Percentiles rank a stretch among this genome's conserved stretches.
Evolutionary conservation across 2,797 vertebrate species (phyloP).

Genomic region (Gadopsis bispinosus): DNA sequence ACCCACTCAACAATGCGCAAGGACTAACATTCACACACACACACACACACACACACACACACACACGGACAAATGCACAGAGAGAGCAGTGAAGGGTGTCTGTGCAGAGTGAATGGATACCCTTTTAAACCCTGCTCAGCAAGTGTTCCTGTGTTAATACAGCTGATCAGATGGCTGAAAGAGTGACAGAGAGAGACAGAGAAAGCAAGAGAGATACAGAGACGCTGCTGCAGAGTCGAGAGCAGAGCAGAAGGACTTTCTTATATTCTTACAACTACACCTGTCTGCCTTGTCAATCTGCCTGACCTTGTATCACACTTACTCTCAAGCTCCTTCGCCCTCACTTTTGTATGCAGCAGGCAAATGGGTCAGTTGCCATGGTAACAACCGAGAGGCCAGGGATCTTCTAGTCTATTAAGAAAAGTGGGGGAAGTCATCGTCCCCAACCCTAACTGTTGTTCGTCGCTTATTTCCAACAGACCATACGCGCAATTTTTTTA

Average conservation of each 20-base stretch:
- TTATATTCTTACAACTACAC: constrained; percentile 29
- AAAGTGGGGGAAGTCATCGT: constrained; percentile 79
- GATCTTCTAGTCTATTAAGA: constrained; percentile 94
- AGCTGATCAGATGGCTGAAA: constrained; percentile 93
- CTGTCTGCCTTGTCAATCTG: constrained; percentile 51
- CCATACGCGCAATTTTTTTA: background rate
- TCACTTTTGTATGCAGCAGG: constrained; percentile 87
- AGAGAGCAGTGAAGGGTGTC: constrained; percentile 64
- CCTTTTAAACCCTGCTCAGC: constrained; percentile 93
- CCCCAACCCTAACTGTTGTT: constrained; percentile 4
- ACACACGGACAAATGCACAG: constrained; percentile 40
- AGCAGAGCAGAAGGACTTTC: constrained; percentile 26
- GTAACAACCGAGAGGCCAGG: constrained; percentile 93
- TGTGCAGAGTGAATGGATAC: constrained; percentile 77
- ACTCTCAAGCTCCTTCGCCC: constrained; percentile 54
- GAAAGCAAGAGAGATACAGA: background rate
- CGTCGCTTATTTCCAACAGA: background rate
- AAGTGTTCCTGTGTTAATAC: constrained; percentile 94
- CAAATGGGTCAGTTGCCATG: constrained; percentile 96
- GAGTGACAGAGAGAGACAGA: constrained; percentile 34
- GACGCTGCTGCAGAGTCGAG: constrained; percentile 32
- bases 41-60: constrained; percentile 45
- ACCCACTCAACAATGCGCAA: constrained; percentile 62
- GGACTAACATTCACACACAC: constrained; percentile 48
- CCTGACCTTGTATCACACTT: constrained; percentile 62